phyloP scores from a whole-genome alignment of 2,797 vertebrate species.

The Lithobates pipiens region DNA sequence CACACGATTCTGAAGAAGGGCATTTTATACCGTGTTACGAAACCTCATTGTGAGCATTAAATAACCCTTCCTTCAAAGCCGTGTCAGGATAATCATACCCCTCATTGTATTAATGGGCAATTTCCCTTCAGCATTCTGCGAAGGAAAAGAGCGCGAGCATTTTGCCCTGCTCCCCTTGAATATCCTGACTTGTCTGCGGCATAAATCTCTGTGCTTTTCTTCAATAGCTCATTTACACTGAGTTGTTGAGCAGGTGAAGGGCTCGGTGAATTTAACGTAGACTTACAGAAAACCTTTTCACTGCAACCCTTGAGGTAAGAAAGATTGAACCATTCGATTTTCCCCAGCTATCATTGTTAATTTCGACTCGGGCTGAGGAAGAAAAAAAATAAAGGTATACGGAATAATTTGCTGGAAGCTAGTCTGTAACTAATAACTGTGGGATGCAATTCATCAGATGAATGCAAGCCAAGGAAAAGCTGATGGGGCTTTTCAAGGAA shows the following conservation, averaged over 20 bases:
- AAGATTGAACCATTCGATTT: conserved; percentile 55
- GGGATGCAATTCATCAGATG: conserved; percentile 58
- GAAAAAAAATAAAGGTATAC: conserved; percentile 66
- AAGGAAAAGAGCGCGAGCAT: neutral
- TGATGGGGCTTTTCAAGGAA: neutral
- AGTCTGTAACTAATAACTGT: conserved; percentile 68
- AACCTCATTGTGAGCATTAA: neutral
- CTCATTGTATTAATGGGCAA: conserved; percentile 1
- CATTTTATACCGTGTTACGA: neutral
- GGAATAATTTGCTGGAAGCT: conserved; percentile 68
- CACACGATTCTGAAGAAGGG: neutral
- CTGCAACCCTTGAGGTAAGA: conserved; percentile 46
- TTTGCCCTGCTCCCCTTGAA: neutral
- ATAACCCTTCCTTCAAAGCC: neutral
- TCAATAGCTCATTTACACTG: conserved; percentile 13
- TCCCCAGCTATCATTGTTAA: conserved; percentile 58
- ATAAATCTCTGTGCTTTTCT: conserved; percentile 15
- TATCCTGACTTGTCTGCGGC: neutral
- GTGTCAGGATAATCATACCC: conserved; percentile 3
- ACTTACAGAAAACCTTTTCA: conserved; percentile 20
- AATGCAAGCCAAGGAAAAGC: neutral
- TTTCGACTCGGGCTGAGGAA: conserved; percentile 61
- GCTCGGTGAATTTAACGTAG: conserved; percentile 19
- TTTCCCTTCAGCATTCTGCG: neutral
- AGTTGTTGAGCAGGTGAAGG: conserved; percentile 31